Evolutionary conservation across 2,113 vertebrate species (phyloP), one percentile per base, ranked within the genome.

Genomic region (Montifringilla adamsi): DNA sequence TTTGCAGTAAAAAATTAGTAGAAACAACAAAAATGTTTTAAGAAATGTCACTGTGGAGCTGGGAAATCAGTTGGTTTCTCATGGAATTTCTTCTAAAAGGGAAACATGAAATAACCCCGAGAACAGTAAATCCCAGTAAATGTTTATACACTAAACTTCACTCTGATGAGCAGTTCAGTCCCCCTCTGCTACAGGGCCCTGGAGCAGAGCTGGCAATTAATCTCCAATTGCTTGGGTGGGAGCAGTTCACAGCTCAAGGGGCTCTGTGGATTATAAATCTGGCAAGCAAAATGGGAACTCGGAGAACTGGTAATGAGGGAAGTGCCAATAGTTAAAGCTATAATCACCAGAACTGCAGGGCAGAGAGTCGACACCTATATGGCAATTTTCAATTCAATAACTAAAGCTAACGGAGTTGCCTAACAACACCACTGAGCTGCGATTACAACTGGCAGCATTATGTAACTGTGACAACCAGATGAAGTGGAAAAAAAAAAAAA

Each of bases 141-240:
- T 87, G 47, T 94, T 96, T 94, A 64, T n/a, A 80, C 23, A 41
- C 68, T 74, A 8, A 95, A 81, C 62, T 89, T 93, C 58, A 55
- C 66, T 86, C 30, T 80, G 73, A 90, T 80, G 69, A 90, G 84
- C 39, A 84, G 90, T 93, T 96, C 85, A 74, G 37, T 75, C 53
- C 69, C 79, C 50, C 16, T 94, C 79, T 89, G 58, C 82, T 77
- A 58, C 77, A 95, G 76, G 87, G 59, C 78, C 84, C 91, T 84
- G 50, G 46, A 82, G 93, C 81, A 84, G 93, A 96, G 92, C 91
- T 82, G 85, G 79, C 95, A 96, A 96, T 96, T 94, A 94, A 96
- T 96, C 89, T 90, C 67, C 87, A 91, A 93, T 96, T 94, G 90
- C 93, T 77, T 96, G 94, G 95, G 89, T 96, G 93, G 94, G 83